These are phyloP conservation scores for Cerastis leucographa DNA, from an alignment of 2,888 invertebrate species.

Conservation along the genomic window DNA sequence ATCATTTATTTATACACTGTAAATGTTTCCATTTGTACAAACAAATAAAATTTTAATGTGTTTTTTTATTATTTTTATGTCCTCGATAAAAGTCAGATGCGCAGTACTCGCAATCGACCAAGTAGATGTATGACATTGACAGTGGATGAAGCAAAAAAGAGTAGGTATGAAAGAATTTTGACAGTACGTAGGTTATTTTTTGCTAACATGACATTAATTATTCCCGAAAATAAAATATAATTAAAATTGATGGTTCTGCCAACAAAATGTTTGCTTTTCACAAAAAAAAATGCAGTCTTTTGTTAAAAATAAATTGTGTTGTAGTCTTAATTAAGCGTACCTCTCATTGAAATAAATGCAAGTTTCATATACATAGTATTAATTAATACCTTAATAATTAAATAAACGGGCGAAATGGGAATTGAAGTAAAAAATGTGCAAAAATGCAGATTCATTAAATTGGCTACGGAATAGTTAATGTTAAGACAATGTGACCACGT, in stretches of 20 bases:
- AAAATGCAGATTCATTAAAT: slow-evolving; percentile 67
- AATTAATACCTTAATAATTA: slow-evolving; percentile 58
- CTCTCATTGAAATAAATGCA: slow-evolving; percentile 30
- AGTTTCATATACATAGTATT: slow-evolving; percentile 37
- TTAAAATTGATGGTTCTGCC: not conserved
- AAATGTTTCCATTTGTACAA: no score
- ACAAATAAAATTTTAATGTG: no score
- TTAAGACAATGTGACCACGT: slow-evolving; percentile 44
- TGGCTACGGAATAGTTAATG: slow-evolving; percentile 64
- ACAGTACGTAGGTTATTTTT: not conserved
- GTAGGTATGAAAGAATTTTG: not conserved
- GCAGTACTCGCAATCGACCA: no score
- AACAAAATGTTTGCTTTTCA: slow-evolving; percentile 7
- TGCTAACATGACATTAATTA: not conserved
- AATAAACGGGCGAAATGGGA: slow-evolving; percentile 56
- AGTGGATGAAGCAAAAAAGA: not conserved
- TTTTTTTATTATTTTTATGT: no score
- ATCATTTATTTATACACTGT: no score
- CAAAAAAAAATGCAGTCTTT: slow-evolving; percentile 3
- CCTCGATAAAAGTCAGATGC: no score
- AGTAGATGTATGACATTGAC: no score
- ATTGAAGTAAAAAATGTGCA: slow-evolving; percentile 59
- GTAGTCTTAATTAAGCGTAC: slow-evolving; percentile 36
- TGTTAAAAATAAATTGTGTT: slow-evolving; percentile 13
- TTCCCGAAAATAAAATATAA: not conserved